Evolutionary conservation across 2,797 vertebrate genomes (phyloP).

Genomic region (Sciurus carolinensis): DNA sequence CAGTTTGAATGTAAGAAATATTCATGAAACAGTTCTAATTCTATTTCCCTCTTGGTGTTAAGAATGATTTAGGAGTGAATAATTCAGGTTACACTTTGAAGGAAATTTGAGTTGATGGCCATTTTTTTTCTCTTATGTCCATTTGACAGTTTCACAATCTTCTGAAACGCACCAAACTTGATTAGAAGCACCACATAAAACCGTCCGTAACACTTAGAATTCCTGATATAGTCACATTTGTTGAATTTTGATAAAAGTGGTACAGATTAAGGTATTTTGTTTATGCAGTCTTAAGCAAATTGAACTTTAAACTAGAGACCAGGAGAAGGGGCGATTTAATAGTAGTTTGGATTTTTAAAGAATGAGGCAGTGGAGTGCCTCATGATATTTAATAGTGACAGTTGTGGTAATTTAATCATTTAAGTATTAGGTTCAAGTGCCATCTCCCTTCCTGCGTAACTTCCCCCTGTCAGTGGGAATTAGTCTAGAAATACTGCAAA

Average conservation of each 20-base stretch:
- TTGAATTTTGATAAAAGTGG: conserved; percentile 7
- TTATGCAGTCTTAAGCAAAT: background rate
- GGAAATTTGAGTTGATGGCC: conserved; percentile 24
- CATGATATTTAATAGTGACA: background rate
- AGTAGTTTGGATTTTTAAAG: background rate
- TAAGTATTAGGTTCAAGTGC: background rate
- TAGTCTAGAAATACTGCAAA: background rate
- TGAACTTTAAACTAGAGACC: background rate
- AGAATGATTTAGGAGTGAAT: conserved; percentile 50
- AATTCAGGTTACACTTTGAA: conserved; percentile 5
- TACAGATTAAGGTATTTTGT: background rate
- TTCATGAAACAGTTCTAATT: conserved; percentile 38
- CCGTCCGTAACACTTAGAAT: background rate
- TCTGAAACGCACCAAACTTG: conserved; percentile 38
- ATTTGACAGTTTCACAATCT: background rate
- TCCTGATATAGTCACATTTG: background rate
- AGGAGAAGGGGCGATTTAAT: background rate
- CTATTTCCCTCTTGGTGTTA: conserved; percentile 40
- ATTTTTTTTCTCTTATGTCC: background rate
- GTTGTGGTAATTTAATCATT: background rate
- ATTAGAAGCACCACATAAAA: conserved; percentile 46
- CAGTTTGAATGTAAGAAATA: background rate
- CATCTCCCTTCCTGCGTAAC: background rate
- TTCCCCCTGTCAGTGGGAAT: background rate
- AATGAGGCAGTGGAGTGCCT: background rate